A percentile compares a stretch with the other conserved stretches of the same genome.
Conservation (phyloP, 2,888 invertebrate genomes). For the Taphrorychus bicolor region DNA sequence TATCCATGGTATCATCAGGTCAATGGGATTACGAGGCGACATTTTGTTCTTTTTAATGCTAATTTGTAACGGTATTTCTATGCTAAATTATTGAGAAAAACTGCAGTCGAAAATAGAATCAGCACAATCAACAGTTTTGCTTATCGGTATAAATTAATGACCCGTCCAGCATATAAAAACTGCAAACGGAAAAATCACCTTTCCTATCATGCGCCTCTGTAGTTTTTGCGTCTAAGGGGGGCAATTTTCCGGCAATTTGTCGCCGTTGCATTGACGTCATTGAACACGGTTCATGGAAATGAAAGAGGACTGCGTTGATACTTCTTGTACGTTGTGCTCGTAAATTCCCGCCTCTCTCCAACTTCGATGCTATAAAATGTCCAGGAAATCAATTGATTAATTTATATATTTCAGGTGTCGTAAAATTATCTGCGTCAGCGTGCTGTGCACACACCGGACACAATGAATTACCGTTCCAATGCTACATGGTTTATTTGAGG, state of each 20-base stretch:
- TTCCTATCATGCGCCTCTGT: too few species aligned
- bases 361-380: not conserved
- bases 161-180: not conserved
- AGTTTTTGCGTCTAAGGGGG: not conserved
- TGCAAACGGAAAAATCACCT: not conserved
- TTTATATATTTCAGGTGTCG: not conserved
- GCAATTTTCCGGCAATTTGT: slow-evolving; percentile 4
- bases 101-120: too few species aligned
- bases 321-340: not conserved
- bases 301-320: not conserved
- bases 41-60: not conserved
- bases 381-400: not conserved
- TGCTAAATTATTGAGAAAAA: too few species aligned
- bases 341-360: not conserved
- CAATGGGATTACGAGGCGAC: not conserved
- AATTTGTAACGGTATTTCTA: too few species aligned
- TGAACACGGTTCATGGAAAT: not conserved
- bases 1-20: not conserved
- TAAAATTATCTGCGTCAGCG: not conserved
- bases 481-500: too few species aligned
- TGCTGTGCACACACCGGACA: not conserved
- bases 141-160: not conserved
- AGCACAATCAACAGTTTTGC: too few species aligned
- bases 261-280: slow-evolving; percentile 7
- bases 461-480: not conserved